Conservation (phyloP, 2,888 invertebrate genomes). For the Synergus gifuensis region DNA sequence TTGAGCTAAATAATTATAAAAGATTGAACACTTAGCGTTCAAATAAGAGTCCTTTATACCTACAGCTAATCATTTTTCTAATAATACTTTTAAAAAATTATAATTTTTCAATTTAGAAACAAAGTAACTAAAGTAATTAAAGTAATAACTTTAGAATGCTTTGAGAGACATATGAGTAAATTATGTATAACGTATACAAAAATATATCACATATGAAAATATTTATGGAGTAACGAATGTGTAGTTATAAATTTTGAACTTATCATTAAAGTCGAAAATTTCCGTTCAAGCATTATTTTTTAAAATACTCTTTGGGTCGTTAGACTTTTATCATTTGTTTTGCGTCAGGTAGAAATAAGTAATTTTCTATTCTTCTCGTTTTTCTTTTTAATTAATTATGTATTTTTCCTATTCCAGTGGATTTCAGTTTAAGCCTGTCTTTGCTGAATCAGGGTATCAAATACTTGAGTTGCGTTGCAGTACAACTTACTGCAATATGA, state of each 20-base stretch:
- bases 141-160: not conserved
- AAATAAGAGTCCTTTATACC: not conserved
- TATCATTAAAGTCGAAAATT: not conserved
- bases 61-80: not conserved
- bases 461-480: constrained; percentile 4
- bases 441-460: constrained; percentile 6
- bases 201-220: not conserved
- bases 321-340: not conserved
- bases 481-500: constrained; percentile 11
- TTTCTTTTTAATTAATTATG: not conserved
- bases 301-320: not conserved
- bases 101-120: not conserved
- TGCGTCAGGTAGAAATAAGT: not conserved
- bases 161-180: not conserved
- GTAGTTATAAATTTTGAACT: not conserved
- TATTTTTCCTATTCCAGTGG: not conserved
- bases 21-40: not conserved
- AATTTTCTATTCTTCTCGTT: not conserved
- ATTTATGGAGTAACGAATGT: not conserved
- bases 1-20: not conserved
- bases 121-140: not conserved
- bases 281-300: not conserved
- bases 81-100: not conserved
- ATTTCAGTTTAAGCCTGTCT: constrained; percentile 3
- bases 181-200: not conserved